Evolutionary conservation across 2,797 vertebrate species (phyloP), one percentile per base, ranked within the genome.

Genomic region (Artibeus jamaicensis): DNA sequence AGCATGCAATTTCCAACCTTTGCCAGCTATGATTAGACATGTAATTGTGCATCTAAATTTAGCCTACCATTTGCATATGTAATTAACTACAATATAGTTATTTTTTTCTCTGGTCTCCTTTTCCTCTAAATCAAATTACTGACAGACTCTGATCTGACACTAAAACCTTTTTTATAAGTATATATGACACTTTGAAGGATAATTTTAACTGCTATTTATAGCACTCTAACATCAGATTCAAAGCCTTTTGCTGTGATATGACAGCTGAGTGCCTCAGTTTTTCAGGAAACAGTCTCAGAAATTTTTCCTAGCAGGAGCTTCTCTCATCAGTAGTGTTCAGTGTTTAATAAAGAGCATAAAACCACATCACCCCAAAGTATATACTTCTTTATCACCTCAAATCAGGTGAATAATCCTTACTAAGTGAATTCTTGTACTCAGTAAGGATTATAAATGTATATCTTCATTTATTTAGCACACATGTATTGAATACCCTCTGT

Each of bases 31-130:
- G 97, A 96, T 97, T 97, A 98, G 96, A 97, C 96, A 95, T 96
- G 94, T 97, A 98, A 98, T 97, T 97, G 97, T 97, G 92, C 50
- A 96, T 91, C 94, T 97, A 98, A 97, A 98, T 98, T 96, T 98
- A 98, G 97, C 32, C 14, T 0, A 53, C 74, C 68, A 94, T 97
- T 98, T 98, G 96, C 97, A 97, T 98, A 95, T 94, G 93, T 97
- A 96, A 98, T 97, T 97, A 95, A 96, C 95, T 97, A 96, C 86
- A 97, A 94, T 59, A 87, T 46, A 55, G 70, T 92, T 86, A 39
- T 32, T 93, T 96, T 96, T 79, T 79, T 95, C 78, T 87, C 46
- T 95, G 92, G 74, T 62, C 70, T 96, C 71, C 78, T 46, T 96
- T 92, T 96, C 24, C 48, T 91, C 89, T 86, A 96, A 91, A 84